Evolutionary conservation across 2,888 invertebrate species (phyloP), one percentile per base, ranked within the genome.

Genomic region (Agrotis clavis): DNA sequence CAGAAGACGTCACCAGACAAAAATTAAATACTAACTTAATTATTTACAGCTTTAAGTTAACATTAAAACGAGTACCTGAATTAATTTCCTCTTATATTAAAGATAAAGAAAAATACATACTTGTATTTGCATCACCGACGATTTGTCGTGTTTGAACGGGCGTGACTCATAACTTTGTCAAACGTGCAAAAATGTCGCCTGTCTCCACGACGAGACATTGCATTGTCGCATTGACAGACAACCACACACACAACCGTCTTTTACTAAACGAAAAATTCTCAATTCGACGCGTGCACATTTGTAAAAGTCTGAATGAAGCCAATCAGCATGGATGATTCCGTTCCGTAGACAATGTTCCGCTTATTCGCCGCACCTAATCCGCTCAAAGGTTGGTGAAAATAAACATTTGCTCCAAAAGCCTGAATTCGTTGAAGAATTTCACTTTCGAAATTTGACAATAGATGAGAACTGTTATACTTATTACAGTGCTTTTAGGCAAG

Each of bases 101-200:
- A 54, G 19, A 65, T 30, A 64, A 74, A 74, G 54, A 73, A 57
- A 57, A 60, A 71, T 72, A 67, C 70, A 71, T 72, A 67, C 70
- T 64, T 74, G 77, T 72, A 67, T 67, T 64, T 75, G 77, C 73
- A 75, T 72, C 66, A 72, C 67, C 79, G 81, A 84, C 78, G 68
- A 73, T 51, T 47, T 48, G 77, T 81, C 77, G 67, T 85, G 84
- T 85, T 84, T 73, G 80, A 79, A 78, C 70, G 69, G 68, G 77
- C 83, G 74, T 88, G 86, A 81, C 70, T 79, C 86, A 85, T 68
- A 56, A 64, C 73, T 56, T 53, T 48, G 68, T 61, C 62, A 86
- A 87, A 92, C 93, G 93, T 93, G 93, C 90, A 91, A 88, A 92
- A 89, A 93, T 93, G 91, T 88, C 81, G 87, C 80, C 86, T 82